These are phyloP conservation scores for Thamnophis sirtalis DNA, from an alignment of 2,113 vertebrate species.

Conservation along the genomic window DNA sequence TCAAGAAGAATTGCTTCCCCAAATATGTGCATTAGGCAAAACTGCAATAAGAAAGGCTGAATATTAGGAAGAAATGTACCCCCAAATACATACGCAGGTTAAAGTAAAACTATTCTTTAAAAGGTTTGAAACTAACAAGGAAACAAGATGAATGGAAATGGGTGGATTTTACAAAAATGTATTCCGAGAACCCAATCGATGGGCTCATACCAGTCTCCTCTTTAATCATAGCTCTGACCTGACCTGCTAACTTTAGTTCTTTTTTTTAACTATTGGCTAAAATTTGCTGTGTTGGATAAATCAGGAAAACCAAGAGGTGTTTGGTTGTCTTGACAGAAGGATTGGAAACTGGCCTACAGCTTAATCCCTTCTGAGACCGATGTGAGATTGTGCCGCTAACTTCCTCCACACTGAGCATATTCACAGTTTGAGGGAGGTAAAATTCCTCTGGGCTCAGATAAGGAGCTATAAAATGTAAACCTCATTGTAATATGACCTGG, in stretches of 20 bases:
- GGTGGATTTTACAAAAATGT: neutral
- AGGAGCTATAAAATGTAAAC: constrained; percentile 1
- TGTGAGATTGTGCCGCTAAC: neutral
- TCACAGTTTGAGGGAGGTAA: constrained; percentile 6
- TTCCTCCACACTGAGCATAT: neutral
- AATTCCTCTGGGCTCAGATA: constrained; percentile 17
- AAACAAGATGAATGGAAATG: neutral
- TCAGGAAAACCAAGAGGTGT: constrained; percentile 1
- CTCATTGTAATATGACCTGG: neutral
- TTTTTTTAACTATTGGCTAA: neutral
- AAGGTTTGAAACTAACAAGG: neutral
- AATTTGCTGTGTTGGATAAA: neutral
- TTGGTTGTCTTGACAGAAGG: constrained; percentile 49
- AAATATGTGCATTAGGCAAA: neutral
- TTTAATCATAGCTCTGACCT: neutral
- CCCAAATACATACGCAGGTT: neutral
- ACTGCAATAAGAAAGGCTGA: neutral
- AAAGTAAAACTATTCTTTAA: neutral
- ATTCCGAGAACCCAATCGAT: neutral
- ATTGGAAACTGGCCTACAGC: constrained; percentile 44
- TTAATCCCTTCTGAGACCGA: constrained; percentile 9
- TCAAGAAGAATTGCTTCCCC: neutral
- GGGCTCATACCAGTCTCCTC: neutral
- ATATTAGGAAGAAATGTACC: neutral
- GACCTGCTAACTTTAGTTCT: neutral